Conservation (phyloP, 2,113 vertebrate genomes). For the Tetraodon nigroviridis region DNA sequence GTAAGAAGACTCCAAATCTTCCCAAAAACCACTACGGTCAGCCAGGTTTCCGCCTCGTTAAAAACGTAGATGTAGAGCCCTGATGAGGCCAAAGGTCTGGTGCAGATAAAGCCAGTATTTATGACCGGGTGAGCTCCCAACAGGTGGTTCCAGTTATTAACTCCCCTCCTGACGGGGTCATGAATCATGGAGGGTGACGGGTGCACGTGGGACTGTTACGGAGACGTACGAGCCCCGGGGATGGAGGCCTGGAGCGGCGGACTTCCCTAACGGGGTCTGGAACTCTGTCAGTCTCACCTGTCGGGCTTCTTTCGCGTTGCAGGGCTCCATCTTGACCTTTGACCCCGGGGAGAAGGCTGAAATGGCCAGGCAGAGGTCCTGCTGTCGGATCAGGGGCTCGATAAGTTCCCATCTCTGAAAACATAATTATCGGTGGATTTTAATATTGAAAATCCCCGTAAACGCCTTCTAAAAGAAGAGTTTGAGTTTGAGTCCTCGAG, state of each 20-base stretch:
- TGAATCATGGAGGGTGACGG: slow-evolving; percentile 43
- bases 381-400: slow-evolving; percentile 89
- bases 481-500: too few species aligned
- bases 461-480: too few species aligned
- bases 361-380: slow-evolving; percentile 89
- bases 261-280: slow-evolving; percentile 12
- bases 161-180: slow-evolving; percentile 1
- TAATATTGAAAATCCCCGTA: background rate
- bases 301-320: slow-evolving; percentile 86
- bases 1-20: too few species aligned
- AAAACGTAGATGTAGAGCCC: too few species aligned
- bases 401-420: slow-evolving; percentile 88
- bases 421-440: background rate
- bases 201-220: slow-evolving; percentile 18
- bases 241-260: slow-evolving; percentile 8
- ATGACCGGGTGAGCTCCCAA: slow-evolving; percentile 21
- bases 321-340: slow-evolving; percentile 84
- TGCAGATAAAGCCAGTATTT: too few species aligned
- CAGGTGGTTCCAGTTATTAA: slow-evolving; percentile 61
- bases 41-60: too few species aligned
- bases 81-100: too few species aligned
- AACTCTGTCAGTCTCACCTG: slow-evolving; percentile 75
- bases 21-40: too few species aligned
- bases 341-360: slow-evolving; percentile 83
- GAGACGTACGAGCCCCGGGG: slow-evolving; percentile 3